These are phyloP conservation scores for Calliphora vomitoria DNA, from an alignment of 2,888 invertebrate species.

Conservation along the genomic window DNA sequence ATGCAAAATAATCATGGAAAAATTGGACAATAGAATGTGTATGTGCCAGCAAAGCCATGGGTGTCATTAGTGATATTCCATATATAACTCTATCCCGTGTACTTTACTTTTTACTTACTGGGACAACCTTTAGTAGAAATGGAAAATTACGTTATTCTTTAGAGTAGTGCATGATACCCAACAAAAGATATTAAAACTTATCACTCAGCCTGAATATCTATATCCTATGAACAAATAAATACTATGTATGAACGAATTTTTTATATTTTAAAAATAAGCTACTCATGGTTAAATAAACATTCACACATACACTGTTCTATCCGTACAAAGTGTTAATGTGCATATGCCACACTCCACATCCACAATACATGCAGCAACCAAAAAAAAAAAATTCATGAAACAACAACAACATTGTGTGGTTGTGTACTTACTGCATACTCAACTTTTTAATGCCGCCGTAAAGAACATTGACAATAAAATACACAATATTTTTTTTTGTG, in stretches of 20 bases:
- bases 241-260: neutral
- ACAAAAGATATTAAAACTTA: neutral
- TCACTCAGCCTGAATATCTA: neutral
- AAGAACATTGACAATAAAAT: conserved; percentile 61
- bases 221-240: neutral
- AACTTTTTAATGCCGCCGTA: conserved; percentile 47
- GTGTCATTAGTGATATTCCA: no score
- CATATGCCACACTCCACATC: conserved; percentile 25
- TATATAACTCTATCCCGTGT: no score
- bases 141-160: no score
- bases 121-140: no score
- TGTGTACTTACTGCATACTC: conserved; percentile 38
- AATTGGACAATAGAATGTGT: no score
- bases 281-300: conserved; percentile 35
- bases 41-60: no score
- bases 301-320: conserved; percentile 28
- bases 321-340: conserved; percentile 61
- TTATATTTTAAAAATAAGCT: conserved; percentile 38
- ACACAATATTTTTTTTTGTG: neutral
- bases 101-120: no score
- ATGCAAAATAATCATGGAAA: no score
- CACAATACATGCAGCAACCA: conserved; percentile 37
- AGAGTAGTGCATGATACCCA: no score
- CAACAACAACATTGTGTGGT: conserved; percentile 59
- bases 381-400: conserved; percentile 29